Base-by-base conservation (phyloP, 1,140 invertebrate genomes). In the Drosophila pruinosa region DNA sequence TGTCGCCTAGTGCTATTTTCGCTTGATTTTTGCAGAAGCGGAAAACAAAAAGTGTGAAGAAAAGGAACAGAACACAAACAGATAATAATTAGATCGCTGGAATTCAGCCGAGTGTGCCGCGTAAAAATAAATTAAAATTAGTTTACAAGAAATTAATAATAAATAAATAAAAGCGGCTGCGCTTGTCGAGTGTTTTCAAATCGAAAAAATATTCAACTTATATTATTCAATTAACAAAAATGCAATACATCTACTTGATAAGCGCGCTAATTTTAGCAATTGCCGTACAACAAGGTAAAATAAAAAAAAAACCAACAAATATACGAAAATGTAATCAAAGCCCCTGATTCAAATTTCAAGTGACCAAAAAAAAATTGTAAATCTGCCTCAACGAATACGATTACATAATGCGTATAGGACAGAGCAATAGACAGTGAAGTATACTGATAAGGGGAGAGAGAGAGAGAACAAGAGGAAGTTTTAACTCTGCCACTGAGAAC, bases 221-320 rank as follows among this genome's bases (percentile, higher is more conserved):
- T 47, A 26, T 57, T 34, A 56, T 39, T 28, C 24, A 70, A 68
- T 59, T 36, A 28, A 64, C 4, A 6, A 72, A 81, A 75, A 88
- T 88, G 82, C 82, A 88, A 83, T 78, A 88, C 63, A 78, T 88
- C 75, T 88, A 88, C 78, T 68, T 88, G 78, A 88, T 88, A 73
- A 89, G 82, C 68, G 82, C 83, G 71, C 68, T 88, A 21, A 78
- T 88, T 78, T 56, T 88, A 72, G 83, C 82, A 61, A 82, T 88
- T 62, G 78, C 78, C 64, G 82, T 88, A 75, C 82, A 88, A 75
- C 82, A 88, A 88, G 82, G 82, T 88, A 88, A 73, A 65, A 2
- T 10, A 14, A 34, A 38, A 26, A 10, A 26, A 17, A 21, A 45
- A 31, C 3, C 3, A 22, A 14, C 5, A 19, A 3, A 43, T 28